Percentiles rank a stretch among this genome's conserved stretches.
These are phyloP conservation scores for Clarias fuscus DNA, from an alignment of 2,797 vertebrate species.

Conservation along the genomic window DNA sequence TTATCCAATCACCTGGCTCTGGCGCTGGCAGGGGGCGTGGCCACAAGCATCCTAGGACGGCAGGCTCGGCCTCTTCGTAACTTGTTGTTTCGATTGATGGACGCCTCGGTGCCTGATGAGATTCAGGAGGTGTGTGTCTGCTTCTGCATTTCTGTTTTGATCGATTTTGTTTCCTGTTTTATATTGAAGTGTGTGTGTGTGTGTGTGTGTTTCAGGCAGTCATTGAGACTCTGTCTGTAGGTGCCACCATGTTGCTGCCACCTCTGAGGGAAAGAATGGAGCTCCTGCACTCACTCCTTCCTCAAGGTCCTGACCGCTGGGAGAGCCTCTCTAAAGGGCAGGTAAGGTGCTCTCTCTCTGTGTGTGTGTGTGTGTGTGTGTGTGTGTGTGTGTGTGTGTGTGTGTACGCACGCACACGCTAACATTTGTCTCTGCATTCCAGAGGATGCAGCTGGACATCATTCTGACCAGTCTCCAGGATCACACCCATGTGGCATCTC, in stretches of 20 bases:
- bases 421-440: not conserved
- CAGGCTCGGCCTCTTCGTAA: constrained; percentile 80
- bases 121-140: constrained; percentile 75
- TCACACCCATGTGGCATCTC: constrained; percentile 79
- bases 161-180: not conserved
- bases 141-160: not conserved
- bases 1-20: constrained; percentile 81
- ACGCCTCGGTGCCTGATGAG: constrained; percentile 81
- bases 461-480: constrained; percentile 83
- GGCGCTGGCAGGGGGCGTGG: constrained; percentile 80
- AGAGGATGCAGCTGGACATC: constrained; percentile 76
- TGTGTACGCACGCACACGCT: not conserved
- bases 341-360: constrained; percentile 64
- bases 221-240: constrained; percentile 75
- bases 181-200: not conserved
- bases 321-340: constrained; percentile 82
- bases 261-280: constrained; percentile 82
- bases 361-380: not conserved
- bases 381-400: constrained; percentile 7
- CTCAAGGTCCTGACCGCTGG: constrained; percentile 81
- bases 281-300: constrained; percentile 80
- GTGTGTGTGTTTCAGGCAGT: constrained; percentile 44
- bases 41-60: constrained; percentile 77
- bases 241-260: constrained; percentile 79
- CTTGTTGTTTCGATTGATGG: constrained; percentile 81